Evolutionary conservation across 2,797 vertebrate genomes (phyloP).

Genomic region (Gobionotothen gibberifrons): DNA sequence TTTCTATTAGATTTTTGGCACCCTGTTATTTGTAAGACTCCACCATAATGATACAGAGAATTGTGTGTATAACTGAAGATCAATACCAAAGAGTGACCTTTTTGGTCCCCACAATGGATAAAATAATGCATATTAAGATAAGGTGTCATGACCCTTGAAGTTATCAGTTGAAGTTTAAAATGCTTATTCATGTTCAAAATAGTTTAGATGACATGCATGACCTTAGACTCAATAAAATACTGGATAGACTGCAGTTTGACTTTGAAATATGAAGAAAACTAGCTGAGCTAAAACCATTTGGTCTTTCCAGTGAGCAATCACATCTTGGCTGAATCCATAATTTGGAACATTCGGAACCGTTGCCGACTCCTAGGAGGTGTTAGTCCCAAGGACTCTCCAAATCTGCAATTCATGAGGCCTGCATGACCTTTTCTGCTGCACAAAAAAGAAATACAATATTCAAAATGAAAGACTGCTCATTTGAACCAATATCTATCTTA

Average conservation of each 20-base stretch:
- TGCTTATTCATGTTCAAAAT: slow-evolving; percentile 2
- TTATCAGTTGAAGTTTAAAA: slow-evolving; percentile 12
- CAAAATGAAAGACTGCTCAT: neutral
- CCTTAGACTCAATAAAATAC: neutral
- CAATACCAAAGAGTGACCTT: neutral
- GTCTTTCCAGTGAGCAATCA: neutral
- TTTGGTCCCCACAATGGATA: neutral
- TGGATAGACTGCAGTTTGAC: neutral
- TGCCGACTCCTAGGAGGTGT: neutral
- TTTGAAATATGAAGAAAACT: neutral
- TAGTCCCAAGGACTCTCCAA: neutral
- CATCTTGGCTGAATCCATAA: neutral
- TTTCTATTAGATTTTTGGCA: slow-evolving; percentile 31
- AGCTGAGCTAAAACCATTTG: neutral
- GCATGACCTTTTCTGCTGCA: neutral
- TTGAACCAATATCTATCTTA: slow-evolving; percentile 3
- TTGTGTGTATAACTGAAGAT: neutral
- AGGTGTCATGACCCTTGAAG: neutral
- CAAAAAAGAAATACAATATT: neutral
- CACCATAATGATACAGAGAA: slow-evolving; percentile 23
- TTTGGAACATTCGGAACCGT: neutral
- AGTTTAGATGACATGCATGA: neutral
- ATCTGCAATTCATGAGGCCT: neutral
- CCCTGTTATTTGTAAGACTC: slow-evolving; percentile 20
- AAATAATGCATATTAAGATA: neutral